Conservation (phyloP, 1,140 invertebrate species). For the Eubasilissa regina region DNA sequence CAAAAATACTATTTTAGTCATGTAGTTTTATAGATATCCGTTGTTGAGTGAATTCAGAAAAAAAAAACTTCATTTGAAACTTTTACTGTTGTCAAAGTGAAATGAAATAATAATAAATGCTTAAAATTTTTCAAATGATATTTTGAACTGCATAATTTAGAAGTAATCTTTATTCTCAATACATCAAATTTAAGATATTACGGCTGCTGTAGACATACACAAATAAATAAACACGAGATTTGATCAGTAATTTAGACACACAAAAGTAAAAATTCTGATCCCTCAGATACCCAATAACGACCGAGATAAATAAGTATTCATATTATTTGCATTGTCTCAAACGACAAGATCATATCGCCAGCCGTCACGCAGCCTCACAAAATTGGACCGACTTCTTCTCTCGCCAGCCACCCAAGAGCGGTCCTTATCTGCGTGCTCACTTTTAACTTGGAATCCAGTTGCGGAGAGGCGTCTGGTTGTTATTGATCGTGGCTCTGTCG, state of each 20-base stretch:
- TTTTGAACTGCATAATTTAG: too few relatives aligned
- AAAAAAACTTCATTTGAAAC: too few relatives aligned
- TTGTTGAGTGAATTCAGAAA: too few relatives aligned
- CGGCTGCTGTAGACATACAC: too few relatives aligned
- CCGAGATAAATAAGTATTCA: background rate
- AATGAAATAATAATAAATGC: too few relatives aligned
- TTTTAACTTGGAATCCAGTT: slow-evolving; percentile 19
- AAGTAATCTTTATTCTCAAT: too few relatives aligned
- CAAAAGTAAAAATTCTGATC: slow-evolving; percentile 7
- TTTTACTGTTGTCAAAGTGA: too few relatives aligned
- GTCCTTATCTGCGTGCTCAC: slow-evolving; percentile 15
- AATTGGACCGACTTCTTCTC: slow-evolving; percentile 17
- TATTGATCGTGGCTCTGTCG: slow-evolving; percentile 7
- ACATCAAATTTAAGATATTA: too few relatives aligned
- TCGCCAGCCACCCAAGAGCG: background rate
- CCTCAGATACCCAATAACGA: background rate
- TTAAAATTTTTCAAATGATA: too few relatives aligned
- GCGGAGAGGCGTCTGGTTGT: slow-evolving; percentile 21
- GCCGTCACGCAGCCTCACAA: slow-evolving; percentile 17
- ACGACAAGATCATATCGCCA: slow-evolving; percentile 25
- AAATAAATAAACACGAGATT: too few relatives aligned
- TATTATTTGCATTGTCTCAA: slow-evolving; percentile 21
- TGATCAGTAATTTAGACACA: background rate
- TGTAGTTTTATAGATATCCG: too few relatives aligned
- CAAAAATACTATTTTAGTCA: too few relatives aligned